These are phyloP conservation scores for Tonatia bakeri DNA, from an alignment of 2,113 vertebrate species.

Conservation along the genomic window DNA sequence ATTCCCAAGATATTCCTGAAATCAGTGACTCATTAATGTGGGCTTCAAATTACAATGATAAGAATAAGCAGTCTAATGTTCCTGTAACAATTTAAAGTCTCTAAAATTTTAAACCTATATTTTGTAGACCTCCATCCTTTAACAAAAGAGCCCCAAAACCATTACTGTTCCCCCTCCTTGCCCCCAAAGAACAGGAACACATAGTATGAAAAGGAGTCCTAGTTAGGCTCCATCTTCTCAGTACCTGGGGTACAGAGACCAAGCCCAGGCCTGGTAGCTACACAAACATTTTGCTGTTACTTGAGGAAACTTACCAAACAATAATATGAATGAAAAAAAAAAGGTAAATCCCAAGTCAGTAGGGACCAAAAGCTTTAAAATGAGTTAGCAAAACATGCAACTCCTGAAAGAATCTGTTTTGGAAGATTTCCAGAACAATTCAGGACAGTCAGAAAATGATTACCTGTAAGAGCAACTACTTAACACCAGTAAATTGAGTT, in stretches of 20 bases:
- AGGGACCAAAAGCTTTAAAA: neutral
- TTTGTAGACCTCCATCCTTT: neutral
- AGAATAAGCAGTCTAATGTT: neutral
- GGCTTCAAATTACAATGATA: neutral
- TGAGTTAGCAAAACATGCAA: neutral
- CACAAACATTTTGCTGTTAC: neutral
- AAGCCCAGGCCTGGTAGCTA: neutral
- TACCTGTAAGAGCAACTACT: neutral
- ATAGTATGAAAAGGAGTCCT: neutral
- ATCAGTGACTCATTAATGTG: neutral
- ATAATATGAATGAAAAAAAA: neutral
- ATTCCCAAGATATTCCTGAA: neutral
- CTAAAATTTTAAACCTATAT: neutral
- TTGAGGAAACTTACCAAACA: neutral
- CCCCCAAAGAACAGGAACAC: neutral
- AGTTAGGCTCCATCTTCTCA: neutral
- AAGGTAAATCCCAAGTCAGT: neutral
- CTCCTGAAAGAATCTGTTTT: neutral
- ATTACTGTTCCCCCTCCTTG: neutral
- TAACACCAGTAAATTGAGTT: neutral
- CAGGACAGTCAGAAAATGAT: neutral
- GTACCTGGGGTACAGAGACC: neutral
- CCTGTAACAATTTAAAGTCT: neutral
- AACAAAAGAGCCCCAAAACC: neutral
- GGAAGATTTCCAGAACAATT: neutral